These are phyloP conservation scores for Oriolus oriolus DNA, from an alignment of 2,113 vertebrate species.

Conservation along the genomic window DNA sequence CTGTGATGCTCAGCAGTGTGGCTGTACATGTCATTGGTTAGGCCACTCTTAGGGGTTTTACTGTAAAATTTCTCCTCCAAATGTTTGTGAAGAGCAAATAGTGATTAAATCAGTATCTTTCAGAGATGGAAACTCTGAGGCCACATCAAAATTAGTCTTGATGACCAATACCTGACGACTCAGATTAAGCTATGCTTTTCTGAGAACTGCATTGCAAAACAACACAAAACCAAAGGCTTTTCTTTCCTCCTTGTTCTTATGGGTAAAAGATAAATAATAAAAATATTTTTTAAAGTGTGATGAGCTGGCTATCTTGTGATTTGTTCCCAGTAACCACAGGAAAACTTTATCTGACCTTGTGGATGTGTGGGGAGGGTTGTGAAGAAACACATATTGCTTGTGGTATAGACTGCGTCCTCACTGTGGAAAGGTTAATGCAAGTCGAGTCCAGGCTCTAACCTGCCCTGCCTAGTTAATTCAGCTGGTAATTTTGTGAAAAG, in stretches of 20 bases:
- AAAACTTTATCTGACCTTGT: neutral
- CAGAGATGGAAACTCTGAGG: neutral
- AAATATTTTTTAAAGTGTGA: neutral
- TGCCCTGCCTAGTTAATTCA: neutral
- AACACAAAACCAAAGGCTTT: neutral
- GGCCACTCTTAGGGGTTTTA: neutral
- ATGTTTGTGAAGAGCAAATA: neutral
- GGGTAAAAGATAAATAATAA: neutral
- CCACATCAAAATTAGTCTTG: neutral
- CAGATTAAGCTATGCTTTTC: neutral
- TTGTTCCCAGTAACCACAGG: neutral
- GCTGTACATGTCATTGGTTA: neutral
- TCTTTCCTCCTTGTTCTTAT: neutral
- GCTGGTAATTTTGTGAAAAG: neutral
- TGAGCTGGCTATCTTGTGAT: neutral
- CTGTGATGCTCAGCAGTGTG: neutral
- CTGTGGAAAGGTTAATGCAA: neutral
- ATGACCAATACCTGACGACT: neutral
- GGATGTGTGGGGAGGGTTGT: neutral
- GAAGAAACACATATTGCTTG: neutral
- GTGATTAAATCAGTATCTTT: constrained; percentile 19
- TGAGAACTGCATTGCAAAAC: neutral
- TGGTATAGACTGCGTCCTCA: neutral
- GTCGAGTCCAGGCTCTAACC: neutral
- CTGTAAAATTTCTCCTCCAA: neutral